Evolutionary conservation across 2,113 vertebrate species (phyloP).

Genomic region (Gymnorhina tibicen): DNA sequence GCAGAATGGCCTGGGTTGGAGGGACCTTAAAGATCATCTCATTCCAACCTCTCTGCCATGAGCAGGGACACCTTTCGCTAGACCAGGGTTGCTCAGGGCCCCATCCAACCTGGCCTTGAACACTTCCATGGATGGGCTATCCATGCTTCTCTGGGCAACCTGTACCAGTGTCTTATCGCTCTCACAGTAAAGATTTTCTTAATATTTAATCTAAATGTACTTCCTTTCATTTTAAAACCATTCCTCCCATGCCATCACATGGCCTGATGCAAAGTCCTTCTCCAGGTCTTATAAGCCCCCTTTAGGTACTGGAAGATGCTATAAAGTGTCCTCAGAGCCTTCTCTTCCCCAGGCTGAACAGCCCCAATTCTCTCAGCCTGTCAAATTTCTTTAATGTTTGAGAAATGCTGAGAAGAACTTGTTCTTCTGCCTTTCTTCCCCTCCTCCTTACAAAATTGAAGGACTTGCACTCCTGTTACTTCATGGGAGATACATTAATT

Average conservation of each 20-base stretch:
- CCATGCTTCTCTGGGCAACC: not conserved
- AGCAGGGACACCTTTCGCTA: not conserved
- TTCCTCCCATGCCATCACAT: not conserved
- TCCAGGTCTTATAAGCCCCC: not conserved
- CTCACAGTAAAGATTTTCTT: not conserved
- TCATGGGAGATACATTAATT: not conserved
- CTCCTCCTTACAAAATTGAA: not conserved
- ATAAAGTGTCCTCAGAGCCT: not conserved
- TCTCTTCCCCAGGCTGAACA: not conserved
- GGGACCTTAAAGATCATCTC: not conserved
- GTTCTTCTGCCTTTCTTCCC: not conserved
- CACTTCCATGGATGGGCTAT: not conserved
- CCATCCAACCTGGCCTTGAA: not conserved
- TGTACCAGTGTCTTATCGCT: not conserved
- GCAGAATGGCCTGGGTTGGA: not conserved
- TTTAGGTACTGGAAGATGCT: not conserved
- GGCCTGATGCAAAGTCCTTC: not conserved
- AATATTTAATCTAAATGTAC: not conserved
- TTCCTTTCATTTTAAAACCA: not conserved
- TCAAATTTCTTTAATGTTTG: not conserved
- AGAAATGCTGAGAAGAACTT: not conserved
- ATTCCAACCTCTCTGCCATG: not conserved
- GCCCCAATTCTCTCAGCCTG: not conserved
- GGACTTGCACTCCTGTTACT: not conserved
- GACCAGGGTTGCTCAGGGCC: not conserved